Evolutionary conservation across 2,888 invertebrate species (phyloP).

Genomic region (Drosophila subquinaria): DNA sequence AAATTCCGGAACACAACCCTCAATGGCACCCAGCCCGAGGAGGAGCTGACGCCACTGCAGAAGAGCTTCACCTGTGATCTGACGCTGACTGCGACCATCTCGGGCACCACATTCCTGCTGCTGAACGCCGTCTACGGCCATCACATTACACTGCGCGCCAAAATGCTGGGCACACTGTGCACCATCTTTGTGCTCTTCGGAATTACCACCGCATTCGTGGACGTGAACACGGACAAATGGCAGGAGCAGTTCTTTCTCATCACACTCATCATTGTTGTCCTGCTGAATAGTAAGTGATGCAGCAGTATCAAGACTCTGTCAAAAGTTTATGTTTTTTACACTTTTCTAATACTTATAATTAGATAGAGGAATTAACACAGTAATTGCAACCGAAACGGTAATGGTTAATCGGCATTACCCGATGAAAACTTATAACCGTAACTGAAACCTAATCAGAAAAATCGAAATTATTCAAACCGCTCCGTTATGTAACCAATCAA

Average conservation of each 20-base stretch:
- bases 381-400: background rate
- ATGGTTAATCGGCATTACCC: too few species aligned
- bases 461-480: too few species aligned
- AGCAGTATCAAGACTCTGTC: too few species aligned
- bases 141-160: slow-evolving; percentile 91
- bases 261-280: slow-evolving; percentile 91
- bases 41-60: slow-evolving; percentile 90
- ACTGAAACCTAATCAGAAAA: too few species aligned
- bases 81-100: slow-evolving; percentile 93
- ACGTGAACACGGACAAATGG: slow-evolving; percentile 94
- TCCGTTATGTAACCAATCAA: too few species aligned
- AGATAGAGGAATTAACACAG: too few species aligned
- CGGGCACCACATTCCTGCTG: slow-evolving; percentile 93
- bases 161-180: slow-evolving; percentile 91
- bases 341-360: too few species aligned
- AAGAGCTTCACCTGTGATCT: slow-evolving; percentile 95
- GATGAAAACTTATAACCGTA: background rate
- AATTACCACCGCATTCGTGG: slow-evolving; percentile 92
- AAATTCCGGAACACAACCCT: slow-evolving; percentile 92
- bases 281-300: slow-evolving; percentile 91
- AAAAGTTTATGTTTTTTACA: too few species aligned
- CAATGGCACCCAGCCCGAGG: slow-evolving; percentile 86
- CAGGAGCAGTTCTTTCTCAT: slow-evolving; percentile 93
- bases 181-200: slow-evolving; percentile 91
- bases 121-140: slow-evolving; percentile 93